phyloP scores from a whole-genome alignment of 1,140 invertebrate genomes.

The Nasonia longicornis region DNA sequence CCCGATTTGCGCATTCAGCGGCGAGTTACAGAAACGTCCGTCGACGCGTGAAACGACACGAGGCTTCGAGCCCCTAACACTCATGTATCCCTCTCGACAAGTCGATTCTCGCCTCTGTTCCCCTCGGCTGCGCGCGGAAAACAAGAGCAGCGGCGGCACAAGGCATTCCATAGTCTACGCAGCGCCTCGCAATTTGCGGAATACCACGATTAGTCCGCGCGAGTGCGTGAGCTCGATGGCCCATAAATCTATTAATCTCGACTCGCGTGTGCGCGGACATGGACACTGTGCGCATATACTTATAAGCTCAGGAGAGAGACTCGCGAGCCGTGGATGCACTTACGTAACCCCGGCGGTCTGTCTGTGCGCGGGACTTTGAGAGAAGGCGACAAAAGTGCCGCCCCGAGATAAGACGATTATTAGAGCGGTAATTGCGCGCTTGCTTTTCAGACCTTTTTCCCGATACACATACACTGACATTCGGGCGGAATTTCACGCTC shows the following conservation, averaged over 20 bases:
- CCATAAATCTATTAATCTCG: constrained; percentile 48
- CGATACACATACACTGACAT: neutral
- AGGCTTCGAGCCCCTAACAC: too few species aligned
- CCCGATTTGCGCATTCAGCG: too few species aligned
- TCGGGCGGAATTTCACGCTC: constrained; percentile 1
- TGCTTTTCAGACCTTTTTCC: constrained; percentile 8
- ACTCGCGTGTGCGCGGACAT: neutral
- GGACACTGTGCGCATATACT: too few species aligned
- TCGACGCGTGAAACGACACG: too few species aligned
- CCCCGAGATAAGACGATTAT: constrained; percentile 36
- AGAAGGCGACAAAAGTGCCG: constrained; percentile 42
- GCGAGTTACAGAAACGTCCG: too few species aligned
- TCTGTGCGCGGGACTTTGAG: constrained; percentile 44
- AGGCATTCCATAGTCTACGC: neutral
- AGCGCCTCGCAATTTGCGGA: constrained; percentile 47
- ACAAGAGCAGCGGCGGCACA: neutral
- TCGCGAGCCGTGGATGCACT: constrained; percentile 25
- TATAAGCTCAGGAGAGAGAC: constrained; percentile 33
- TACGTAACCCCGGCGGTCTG: constrained; percentile 27
- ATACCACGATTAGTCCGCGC: constrained; percentile 47
- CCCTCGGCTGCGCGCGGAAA: neutral
- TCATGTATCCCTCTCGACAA: too few species aligned
- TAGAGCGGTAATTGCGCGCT: constrained; percentile 18
- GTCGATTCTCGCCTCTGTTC: neutral
- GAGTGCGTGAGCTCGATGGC: constrained; percentile 23